Evolutionary conservation across 2,888 invertebrate species (phyloP).

Genomic region (Tricholauxania praeusta): DNA sequence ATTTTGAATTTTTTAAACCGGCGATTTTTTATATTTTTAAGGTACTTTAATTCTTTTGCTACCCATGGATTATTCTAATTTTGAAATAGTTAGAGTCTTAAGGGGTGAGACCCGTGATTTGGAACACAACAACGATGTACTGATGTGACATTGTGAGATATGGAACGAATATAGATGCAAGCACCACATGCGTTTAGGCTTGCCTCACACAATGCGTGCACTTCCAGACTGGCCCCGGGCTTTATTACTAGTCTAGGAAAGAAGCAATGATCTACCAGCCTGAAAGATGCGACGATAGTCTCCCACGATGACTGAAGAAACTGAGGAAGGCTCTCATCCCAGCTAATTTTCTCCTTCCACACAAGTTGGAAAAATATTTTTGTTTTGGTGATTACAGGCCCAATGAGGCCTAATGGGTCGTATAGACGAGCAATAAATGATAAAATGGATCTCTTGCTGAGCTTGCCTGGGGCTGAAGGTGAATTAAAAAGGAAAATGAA

Average conservation of each 20-base stretch:
- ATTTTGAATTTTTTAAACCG: too few relatives aligned
- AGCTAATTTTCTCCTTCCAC: conserved; percentile 43
- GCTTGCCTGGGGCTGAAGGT: not conserved
- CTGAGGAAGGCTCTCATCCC: conserved; percentile 40
- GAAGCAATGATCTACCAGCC: not conserved
- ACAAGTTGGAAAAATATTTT: conserved; percentile 45
- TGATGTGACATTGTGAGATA: too few relatives aligned
- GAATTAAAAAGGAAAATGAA: conserved; percentile 1
- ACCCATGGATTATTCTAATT: not conserved
- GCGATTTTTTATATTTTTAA: too few relatives aligned
- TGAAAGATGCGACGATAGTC: too few relatives aligned
- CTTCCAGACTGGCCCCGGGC: not conserved
- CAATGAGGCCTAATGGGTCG: conserved; percentile 74
- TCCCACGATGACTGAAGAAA: not conserved
- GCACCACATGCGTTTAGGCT: conserved; percentile 1
- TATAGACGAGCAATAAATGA: not conserved
- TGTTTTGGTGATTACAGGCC: conserved; percentile 39
- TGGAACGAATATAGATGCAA: too few relatives aligned
- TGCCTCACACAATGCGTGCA: conserved; percentile 8
- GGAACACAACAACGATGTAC: too few relatives aligned
- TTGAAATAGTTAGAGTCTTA: too few relatives aligned
- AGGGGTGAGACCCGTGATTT: too few relatives aligned
- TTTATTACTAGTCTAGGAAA: not conserved
- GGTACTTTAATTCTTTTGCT: too few relatives aligned
- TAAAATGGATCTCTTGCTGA: conserved; percentile 29